These are phyloP conservation scores for Odocoileus virginianus DNA, from an alignment of 2,113 vertebrate genomes.

Conservation along the genomic window DNA sequence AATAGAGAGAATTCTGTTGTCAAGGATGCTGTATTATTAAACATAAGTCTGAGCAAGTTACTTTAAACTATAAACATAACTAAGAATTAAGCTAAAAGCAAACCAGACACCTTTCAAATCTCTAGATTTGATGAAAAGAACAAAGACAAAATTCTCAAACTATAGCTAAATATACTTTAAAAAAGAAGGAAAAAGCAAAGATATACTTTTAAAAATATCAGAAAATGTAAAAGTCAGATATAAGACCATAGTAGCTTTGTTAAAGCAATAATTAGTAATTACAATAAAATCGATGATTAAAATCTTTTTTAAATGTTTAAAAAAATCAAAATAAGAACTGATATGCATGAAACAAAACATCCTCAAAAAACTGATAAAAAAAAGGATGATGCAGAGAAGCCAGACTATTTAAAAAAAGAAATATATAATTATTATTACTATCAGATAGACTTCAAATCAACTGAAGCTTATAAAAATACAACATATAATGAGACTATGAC, in stretches of 20 bases:
- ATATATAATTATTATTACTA: neutral
- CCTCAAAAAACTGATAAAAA: neutral
- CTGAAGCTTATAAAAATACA: neutral
- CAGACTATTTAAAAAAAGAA: neutral
- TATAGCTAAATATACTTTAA: neutral
- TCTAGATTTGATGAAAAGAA: neutral
- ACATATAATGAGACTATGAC: neutral
- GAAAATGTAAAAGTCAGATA: neutral
- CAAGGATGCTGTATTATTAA: neutral
- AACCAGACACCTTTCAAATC: neutral
- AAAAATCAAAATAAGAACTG: slow-evolving; percentile 4
- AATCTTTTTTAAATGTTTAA: neutral
- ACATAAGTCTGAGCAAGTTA: neutral
- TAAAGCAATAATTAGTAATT: neutral
- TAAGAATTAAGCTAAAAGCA: neutral
- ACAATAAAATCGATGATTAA: neutral
- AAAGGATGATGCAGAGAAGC: neutral
- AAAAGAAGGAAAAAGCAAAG: neutral
- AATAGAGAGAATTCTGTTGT: neutral
- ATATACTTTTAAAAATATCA: neutral
- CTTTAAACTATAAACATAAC: neutral
- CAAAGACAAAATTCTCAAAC: neutral
- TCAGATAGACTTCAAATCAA: neutral
- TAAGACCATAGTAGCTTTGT: neutral
- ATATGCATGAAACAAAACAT: neutral